These are phyloP conservation scores for Athalia rosae DNA, from an alignment of 2,888 invertebrate species.

Conservation along the genomic window DNA sequence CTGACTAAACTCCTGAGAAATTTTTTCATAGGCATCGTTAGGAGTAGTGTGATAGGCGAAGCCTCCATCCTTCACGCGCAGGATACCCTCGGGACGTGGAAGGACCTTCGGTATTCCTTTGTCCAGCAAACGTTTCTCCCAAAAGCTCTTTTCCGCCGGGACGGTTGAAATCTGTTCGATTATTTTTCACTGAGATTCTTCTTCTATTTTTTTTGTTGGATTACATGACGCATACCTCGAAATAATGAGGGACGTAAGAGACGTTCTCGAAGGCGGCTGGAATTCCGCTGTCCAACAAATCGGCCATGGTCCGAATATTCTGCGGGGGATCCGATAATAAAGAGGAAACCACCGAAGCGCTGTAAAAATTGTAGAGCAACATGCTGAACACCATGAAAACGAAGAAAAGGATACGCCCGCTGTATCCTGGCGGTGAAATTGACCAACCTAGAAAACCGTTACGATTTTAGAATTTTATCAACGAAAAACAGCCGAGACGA, in stretches of 20 bases:
- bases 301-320: slow-evolving; percentile 64
- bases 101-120: slow-evolving; percentile 70
- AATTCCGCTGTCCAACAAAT: slow-evolving; percentile 64
- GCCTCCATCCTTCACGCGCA: slow-evolving; percentile 78
- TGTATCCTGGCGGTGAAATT: background rate
- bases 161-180: slow-evolving; percentile 28
- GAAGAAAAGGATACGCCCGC: slow-evolving; percentile 75
- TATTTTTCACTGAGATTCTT: background rate
- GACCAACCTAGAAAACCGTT: background rate
- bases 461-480: background rate
- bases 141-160: slow-evolving; percentile 57
- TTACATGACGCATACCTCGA: slow-evolving; percentile 55
- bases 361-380: slow-evolving; percentile 69
- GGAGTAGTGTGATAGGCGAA: slow-evolving; percentile 84
- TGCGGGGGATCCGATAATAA: slow-evolving; percentile 65
- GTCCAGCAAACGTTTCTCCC: slow-evolving; percentile 71
- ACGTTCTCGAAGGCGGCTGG: slow-evolving; percentile 67
- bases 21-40: slow-evolving; percentile 80
- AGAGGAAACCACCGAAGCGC: slow-evolving; percentile 69
- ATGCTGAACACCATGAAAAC: slow-evolving; percentile 77
- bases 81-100: slow-evolving; percentile 76
- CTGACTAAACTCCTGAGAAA: slow-evolving; percentile 78
- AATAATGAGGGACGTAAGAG: slow-evolving; percentile 65
- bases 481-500: background rate
- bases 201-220: too few species aligned